These are phyloP conservation scores for Drosophila subpulchrella DNA, from an alignment of 1,140 invertebrate genomes.

Conservation along the genomic window DNA sequence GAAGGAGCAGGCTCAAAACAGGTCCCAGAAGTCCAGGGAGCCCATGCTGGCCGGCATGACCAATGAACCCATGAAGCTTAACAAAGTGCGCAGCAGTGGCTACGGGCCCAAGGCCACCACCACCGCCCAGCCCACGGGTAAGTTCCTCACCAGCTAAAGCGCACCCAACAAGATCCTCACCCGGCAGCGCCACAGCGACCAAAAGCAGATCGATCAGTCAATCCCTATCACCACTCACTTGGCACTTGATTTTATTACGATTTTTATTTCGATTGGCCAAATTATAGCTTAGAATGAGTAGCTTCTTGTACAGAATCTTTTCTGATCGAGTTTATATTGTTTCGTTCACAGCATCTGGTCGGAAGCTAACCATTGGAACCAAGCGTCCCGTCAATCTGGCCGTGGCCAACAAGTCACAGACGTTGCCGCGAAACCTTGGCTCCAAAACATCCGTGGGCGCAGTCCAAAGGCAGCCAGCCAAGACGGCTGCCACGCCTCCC, in stretches of 20 bases:
- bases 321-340: background rate
- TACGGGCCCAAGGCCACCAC: slow-evolving; percentile 49
- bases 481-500: slow-evolving; percentile 91
- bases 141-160: slow-evolving; percentile 29
- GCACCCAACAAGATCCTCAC: slow-evolving; percentile 48
- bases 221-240: slow-evolving; percentile 18
- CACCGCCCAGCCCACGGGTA: slow-evolving; percentile 31
- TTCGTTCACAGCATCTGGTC: slow-evolving; percentile 87
- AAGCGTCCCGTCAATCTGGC: slow-evolving; percentile 87
- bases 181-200: slow-evolving; percentile 28
- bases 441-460: slow-evolving; percentile 87
- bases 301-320: no score
- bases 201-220: slow-evolving; percentile 28
- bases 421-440: slow-evolving; percentile 92
- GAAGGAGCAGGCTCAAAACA: slow-evolving; percentile 14
- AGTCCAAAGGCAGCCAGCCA: slow-evolving; percentile 86
- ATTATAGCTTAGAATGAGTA: slow-evolving; percentile 21
- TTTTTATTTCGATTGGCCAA: slow-evolving; percentile 40
- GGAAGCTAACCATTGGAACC: slow-evolving; percentile 88
- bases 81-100: slow-evolving; percentile 59
- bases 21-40: slow-evolving; percentile 15
- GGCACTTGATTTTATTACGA: slow-evolving; percentile 41
- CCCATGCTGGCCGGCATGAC: slow-evolving; percentile 56
- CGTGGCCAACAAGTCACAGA: slow-evolving; percentile 91
- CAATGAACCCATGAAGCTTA: slow-evolving; percentile 30